phyloP scores from a whole-genome alignment of 2,888 invertebrate species.

The Eulithis testata region DNA sequence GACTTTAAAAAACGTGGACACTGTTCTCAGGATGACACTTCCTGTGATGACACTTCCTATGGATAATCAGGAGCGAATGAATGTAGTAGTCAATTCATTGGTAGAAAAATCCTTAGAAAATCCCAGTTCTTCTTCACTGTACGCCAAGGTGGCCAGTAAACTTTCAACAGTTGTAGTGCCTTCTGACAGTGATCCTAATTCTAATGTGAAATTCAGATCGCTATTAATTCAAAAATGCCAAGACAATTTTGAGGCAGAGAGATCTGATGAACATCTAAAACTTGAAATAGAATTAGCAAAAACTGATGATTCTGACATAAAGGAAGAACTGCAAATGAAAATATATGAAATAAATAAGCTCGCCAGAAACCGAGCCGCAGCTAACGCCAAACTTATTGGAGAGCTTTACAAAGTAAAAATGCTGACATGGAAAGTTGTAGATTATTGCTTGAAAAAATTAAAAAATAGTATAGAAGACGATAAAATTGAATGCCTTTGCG shows the following conservation, averaged over 20 bases:
- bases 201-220: constrained; percentile 88
- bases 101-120: constrained; percentile 98
- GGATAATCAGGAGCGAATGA: constrained; percentile 74
- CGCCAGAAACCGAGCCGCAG: constrained; percentile 92
- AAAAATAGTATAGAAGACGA: constrained; percentile 93
- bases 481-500: constrained; percentile 96
- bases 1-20: constrained; percentile 72
- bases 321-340: constrained; percentile 87
- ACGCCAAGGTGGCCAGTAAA: constrained; percentile 93
- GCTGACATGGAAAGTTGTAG: constrained; percentile 94
- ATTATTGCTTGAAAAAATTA: constrained; percentile 91
- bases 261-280: constrained; percentile 86
- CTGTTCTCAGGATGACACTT: neutral
- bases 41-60: constrained; percentile 1
- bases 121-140: constrained; percentile 95
- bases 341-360: constrained; percentile 91
- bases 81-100: constrained; percentile 87
- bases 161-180: constrained; percentile 85
- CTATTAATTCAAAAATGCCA: constrained; percentile 94
- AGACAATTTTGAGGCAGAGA: constrained; percentile 93
- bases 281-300: constrained; percentile 78
- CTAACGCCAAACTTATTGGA: constrained; percentile 93
- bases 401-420: constrained; percentile 96
- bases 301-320: constrained; percentile 84
- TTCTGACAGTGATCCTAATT: constrained; percentile 66